phyloP scores from a whole-genome alignment of 2,888 invertebrate species.

The Coelogynopora nodosa region DNA sequence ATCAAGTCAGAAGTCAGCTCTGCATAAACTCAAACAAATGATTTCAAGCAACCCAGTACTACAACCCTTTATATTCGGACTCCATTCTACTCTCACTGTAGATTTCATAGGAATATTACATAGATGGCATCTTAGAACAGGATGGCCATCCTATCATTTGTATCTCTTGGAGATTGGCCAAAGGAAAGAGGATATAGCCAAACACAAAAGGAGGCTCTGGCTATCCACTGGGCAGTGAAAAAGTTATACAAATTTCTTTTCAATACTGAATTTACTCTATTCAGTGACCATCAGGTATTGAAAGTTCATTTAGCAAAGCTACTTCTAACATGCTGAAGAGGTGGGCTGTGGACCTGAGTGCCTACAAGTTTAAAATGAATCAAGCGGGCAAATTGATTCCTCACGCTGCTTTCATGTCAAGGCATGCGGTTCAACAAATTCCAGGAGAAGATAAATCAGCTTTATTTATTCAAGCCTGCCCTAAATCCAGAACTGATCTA shows the following conservation, averaged over 20 bases:
- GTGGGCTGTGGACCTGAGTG: slow-evolving; percentile 27
- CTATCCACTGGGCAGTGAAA: slow-evolving; percentile 29
- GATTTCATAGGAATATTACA: slow-evolving; percentile 15
- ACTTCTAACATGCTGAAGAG: slow-evolving; percentile 11
- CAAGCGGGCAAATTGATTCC: slow-evolving; percentile 21
- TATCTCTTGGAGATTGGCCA: background rate
- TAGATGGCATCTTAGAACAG: slow-evolving; percentile 28
- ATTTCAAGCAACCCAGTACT: background rate
- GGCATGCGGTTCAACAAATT: background rate
- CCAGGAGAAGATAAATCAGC: background rate
- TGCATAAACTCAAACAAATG: background rate
- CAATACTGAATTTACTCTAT: background rate
- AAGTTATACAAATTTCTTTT: slow-evolving; percentile 2
- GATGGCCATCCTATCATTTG: slow-evolving; percentile 18
- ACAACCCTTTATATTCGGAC: background rate
- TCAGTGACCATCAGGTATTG: slow-evolving; percentile 33
- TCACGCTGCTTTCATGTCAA: slow-evolving; percentile 15
- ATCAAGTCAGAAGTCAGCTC: background rate
- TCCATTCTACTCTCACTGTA: background rate
- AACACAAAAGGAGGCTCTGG: slow-evolving; percentile 21
- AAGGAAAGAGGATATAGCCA: background rate
- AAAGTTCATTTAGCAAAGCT: background rate
- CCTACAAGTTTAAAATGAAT: background rate
- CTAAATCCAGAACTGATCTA: slow-evolving; percentile 4
- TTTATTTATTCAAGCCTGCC: slow-evolving; percentile 5